Conservation (phyloP, 2,113 vertebrate species). For the Pygoscelis antarcticus region DNA sequence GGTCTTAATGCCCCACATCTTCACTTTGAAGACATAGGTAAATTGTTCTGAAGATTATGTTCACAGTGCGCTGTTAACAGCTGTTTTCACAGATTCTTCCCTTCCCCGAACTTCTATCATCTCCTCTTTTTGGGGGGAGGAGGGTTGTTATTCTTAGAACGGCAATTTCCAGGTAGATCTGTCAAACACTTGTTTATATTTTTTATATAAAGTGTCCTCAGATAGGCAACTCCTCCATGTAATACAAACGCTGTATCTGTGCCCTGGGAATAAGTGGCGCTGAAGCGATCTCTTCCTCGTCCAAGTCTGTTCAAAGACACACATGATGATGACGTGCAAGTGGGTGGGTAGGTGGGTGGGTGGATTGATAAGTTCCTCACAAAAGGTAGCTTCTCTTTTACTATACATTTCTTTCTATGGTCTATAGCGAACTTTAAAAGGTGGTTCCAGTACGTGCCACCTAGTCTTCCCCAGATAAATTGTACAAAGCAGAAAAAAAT, state of each 20-base stretch:
- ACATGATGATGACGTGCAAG: accelerated
- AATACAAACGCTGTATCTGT: neutral
- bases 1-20: neutral
- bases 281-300: neutral
- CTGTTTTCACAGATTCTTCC: neutral
- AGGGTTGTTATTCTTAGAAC: neutral
- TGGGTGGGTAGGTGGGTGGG: neutral
- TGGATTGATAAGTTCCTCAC: neutral
- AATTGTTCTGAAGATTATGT: neutral
- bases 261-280: neutral
- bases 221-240: accelerated
- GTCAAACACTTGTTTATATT: neutral
- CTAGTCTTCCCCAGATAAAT: neutral
- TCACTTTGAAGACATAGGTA: neutral
- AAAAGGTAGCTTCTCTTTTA: neutral
- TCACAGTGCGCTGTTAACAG: neutral
- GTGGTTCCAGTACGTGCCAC: neutral
- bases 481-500: neutral
- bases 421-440: neutral
- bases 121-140: neutral
- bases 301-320: neutral
- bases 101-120: neutral
- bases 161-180: neutral
- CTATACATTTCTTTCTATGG: neutral
- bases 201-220: neutral